phyloP scores from a whole-genome alignment of 1,140 invertebrate genomes.

The Rhynchophorus ferrugineus region DNA sequence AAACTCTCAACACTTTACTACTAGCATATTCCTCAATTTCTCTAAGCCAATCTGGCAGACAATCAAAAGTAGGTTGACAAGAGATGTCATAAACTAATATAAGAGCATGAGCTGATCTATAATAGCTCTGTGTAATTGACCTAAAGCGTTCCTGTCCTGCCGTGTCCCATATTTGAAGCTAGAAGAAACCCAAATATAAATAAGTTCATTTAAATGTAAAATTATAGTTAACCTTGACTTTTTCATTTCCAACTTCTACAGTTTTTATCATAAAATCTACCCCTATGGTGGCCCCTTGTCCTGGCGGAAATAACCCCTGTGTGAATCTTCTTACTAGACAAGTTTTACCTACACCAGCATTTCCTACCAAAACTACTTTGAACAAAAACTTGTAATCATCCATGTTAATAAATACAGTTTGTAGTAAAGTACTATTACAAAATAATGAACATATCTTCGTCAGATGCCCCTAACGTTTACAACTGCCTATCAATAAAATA shows the following conservation, averaged over 20 bases:
- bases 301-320: constrained; percentile 89
- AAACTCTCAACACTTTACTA: constrained; percentile 85
- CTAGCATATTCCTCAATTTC: constrained; percentile 97
- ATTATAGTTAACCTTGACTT: constrained; percentile 79
- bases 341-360: constrained; percentile 92
- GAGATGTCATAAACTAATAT: constrained; percentile 97
- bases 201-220: not conserved
- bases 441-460: no score
- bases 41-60: constrained; percentile 86
- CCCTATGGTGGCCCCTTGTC: constrained; percentile 97
- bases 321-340: constrained; percentile 86
- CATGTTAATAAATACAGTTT: constrained; percentile 49
- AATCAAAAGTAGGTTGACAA: constrained; percentile 94
- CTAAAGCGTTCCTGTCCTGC: constrained; percentile 95
- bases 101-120: constrained; percentile 92
- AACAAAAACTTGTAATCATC: constrained; percentile 98
- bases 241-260: constrained; percentile 95
- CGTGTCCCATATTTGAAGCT: constrained; percentile 98
- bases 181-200: constrained; percentile 33
- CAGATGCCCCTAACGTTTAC: not conserved
- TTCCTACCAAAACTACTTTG: constrained; percentile 93
- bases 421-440: no score
- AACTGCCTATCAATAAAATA: not conserved
- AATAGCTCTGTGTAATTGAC: constrained; percentile 97
- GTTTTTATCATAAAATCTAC: constrained; percentile 99